phyloP scores from a whole-genome alignment of 1,140 invertebrate species.

The Phymastichus coffea region DNA sequence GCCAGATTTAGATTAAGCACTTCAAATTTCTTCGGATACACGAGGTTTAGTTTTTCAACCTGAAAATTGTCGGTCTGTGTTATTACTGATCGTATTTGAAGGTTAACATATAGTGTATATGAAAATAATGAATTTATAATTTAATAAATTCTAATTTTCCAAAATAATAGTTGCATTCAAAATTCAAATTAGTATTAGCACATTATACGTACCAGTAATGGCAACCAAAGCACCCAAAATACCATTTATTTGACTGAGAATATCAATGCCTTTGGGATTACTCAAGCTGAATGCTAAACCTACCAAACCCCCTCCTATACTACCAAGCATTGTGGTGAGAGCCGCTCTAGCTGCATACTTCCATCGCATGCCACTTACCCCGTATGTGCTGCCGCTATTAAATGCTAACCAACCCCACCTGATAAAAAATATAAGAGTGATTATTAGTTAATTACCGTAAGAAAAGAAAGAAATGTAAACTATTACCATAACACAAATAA shows the following conservation, averaged over 20 bases:
- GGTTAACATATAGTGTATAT: too few relatives aligned
- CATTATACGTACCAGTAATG: constrained; percentile 25
- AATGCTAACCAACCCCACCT: constrained; percentile 91
- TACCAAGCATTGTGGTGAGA: constrained; percentile 85
- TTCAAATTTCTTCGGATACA: too few relatives aligned
- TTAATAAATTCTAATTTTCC: too few relatives aligned
- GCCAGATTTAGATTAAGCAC: too few relatives aligned
- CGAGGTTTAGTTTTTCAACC: too few relatives aligned
- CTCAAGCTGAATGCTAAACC: constrained; percentile 70
- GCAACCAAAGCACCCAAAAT: constrained; percentile 62
- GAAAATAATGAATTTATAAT: too few relatives aligned
- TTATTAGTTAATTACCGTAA: too few relatives aligned
- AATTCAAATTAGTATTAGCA: too few relatives aligned
- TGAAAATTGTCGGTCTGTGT: too few relatives aligned
- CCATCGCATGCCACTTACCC: constrained; percentile 75
- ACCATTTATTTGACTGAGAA: constrained; percentile 86
- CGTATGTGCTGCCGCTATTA: constrained; percentile 87
- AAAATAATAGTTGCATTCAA: too few relatives aligned
- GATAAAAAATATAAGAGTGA: background rate
- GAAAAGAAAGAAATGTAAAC: too few relatives aligned
- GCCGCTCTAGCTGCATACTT: constrained; percentile 86
- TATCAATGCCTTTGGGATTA: constrained; percentile 74
- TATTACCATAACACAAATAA: constrained; percentile 87
- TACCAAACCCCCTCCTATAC: constrained; percentile 82
- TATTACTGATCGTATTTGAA: too few relatives aligned